Evolutionary conservation across 2,113 vertebrate genomes (phyloP).

Genomic region (Cyphomyrus discorhynchus): DNA sequence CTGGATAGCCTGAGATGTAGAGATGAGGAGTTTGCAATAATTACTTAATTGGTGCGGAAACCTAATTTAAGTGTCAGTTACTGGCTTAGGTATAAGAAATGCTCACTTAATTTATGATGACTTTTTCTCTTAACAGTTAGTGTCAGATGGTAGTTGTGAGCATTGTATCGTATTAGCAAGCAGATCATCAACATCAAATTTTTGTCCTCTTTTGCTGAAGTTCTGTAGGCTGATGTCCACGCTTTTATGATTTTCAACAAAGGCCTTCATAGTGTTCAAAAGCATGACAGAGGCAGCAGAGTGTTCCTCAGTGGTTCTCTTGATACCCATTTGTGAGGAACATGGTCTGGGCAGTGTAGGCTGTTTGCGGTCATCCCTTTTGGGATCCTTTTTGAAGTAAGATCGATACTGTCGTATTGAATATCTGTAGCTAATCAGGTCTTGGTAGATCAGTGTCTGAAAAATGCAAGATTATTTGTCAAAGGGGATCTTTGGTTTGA

Average conservation of each 20-base stretch:
- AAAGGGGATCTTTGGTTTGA: not conserved
- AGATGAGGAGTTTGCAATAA: not conserved
- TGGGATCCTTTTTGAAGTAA: not conserved
- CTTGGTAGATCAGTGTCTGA: not conserved
- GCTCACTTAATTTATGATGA: not conserved
- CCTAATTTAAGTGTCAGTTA: not conserved
- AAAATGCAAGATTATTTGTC: not conserved
- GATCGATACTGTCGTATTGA: not conserved
- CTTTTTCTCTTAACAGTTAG: not conserved
- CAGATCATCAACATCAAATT: not conserved
- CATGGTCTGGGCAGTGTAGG: not conserved
- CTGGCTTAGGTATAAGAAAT: not conserved
- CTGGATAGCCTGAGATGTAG: slow-evolving; percentile 43
- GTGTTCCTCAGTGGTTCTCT: not conserved
- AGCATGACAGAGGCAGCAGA: not conserved
- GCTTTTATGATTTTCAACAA: not conserved
- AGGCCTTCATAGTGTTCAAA: not conserved
- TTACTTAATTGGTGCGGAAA: slow-evolving; percentile 7
- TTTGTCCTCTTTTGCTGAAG: not conserved
- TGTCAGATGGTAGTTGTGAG: not conserved
- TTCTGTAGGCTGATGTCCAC: not conserved
- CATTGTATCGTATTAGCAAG: not conserved
- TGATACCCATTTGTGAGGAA: not conserved
- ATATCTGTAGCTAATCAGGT: not conserved
- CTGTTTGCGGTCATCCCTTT: not conserved